Percentiles rank a stretch among this genome's conserved stretches.
Conservation (phyloP, 2,797 vertebrate species). For the Valencia hispanica region DNA sequence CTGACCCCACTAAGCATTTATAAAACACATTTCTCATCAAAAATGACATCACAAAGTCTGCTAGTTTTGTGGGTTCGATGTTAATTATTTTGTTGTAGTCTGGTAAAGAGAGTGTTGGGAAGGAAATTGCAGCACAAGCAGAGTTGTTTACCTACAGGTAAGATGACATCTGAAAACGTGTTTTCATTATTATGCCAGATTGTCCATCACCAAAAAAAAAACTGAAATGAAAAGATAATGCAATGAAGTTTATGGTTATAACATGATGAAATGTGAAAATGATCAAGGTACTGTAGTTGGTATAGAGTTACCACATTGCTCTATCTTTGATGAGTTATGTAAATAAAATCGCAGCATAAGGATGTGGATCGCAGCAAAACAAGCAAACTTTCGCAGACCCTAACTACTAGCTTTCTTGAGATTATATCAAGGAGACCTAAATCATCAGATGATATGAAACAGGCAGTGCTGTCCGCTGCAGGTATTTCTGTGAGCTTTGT, state of each 20-base stretch:
- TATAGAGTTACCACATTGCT: background rate
- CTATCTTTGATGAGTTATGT: conserved; percentile 16
- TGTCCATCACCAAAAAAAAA: background rate
- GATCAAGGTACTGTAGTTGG: background rate
- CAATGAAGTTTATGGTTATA: background rate
- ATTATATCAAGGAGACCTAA: conserved; percentile 28
- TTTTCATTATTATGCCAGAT: background rate
- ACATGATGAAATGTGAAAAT: background rate
- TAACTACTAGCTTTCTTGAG: conserved; percentile 27
- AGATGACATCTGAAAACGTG: background rate
- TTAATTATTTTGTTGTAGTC: background rate
- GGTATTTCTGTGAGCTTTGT: conserved; percentile 22
- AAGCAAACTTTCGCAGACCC: conserved; percentile 34
- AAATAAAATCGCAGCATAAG: conserved; percentile 19
- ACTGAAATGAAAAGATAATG: background rate
- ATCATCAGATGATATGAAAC: conserved; percentile 26
- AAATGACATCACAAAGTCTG: background rate
- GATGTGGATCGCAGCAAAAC: conserved; percentile 22
- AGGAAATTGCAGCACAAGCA: background rate
- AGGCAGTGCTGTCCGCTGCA: conserved; percentile 13
- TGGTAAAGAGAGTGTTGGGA: background rate
- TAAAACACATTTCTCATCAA: background rate
- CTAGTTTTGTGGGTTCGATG: background rate
- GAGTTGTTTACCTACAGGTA: background rate
- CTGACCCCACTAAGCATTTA: background rate